Evolutionary conservation across 1,140 invertebrate species (phyloP), one percentile per base, ranked within the genome.

Genomic region (Aleiodes sp.): DNA sequence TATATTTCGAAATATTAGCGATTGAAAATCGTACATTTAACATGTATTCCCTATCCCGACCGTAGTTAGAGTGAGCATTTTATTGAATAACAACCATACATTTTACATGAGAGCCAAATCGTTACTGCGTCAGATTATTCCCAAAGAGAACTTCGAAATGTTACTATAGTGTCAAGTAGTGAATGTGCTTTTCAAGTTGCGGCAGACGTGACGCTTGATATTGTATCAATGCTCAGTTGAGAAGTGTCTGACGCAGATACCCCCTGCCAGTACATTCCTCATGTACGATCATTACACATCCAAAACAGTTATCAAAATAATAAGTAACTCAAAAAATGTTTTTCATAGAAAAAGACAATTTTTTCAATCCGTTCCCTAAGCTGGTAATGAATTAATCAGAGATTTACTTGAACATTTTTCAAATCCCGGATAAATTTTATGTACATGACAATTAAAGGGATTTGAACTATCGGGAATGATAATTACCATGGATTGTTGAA

Each of bases 191-290:
- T 46, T 65, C 60, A 73, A 78, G 70, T 76, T 74, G 75, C 76
- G 74, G 78, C 70, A 78, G 72, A 81, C 70, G 70, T 75, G 77
- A 79, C 77, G 74, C 72, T 75, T 77, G 80, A 82, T 75, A 78
- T 80, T 80, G 76, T 75, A 75, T 77, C 75, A 60, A 28, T 70
- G n/a, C n/a, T 60, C 69, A 57, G 52, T 72, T 73, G 74, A 71
- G 73, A 37, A 28, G 26, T 76, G 75, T 78, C 78, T 78, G 73
- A 39, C 65, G 70, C 78, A 78, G 78, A 65, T 65, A 65, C 39
- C 63, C 43, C 65, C 63, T 14, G 2, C 26, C 35, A 8, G 9
- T 7, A 16, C 46, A 16, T 21, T 24, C 10, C 19, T 9, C 21
- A 52, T 12, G 4, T 35, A 19, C 10, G n/a, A 8, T 16, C 14